Conservation (phyloP, 2,113 vertebrate species). For the Trachemys scripta region DNA sequence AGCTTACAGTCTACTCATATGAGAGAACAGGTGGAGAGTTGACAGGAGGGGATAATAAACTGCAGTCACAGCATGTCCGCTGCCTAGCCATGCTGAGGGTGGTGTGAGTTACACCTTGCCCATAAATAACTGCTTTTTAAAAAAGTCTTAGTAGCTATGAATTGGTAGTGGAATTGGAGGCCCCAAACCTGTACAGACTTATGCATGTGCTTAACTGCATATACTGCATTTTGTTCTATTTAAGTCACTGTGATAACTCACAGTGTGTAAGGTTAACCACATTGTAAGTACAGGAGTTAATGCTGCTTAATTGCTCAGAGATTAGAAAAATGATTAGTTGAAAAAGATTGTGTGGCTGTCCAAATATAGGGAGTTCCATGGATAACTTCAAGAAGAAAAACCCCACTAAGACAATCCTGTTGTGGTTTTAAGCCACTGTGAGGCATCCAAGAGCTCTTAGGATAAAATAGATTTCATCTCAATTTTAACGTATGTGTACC, state of each 20-base stretch:
- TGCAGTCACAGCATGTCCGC: constrained; percentile 40
- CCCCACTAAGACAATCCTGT: neutral
- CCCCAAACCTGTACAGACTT: neutral
- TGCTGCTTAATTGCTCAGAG: neutral
- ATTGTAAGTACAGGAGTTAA: neutral
- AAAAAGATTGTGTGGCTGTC: neutral
- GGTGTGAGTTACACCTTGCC: constrained; percentile 65
- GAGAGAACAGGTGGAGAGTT: constrained; percentile 49
- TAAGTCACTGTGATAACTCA: neutral
- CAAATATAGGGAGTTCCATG: neutral
- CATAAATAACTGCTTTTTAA: constrained; percentile 71
- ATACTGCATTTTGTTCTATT: neutral
- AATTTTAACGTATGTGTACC: neutral
- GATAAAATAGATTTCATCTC: neutral
- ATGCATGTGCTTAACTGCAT: neutral
- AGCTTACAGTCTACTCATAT: neutral
- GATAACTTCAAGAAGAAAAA: neutral
- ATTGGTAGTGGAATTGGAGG: neutral
- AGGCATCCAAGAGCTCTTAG: neutral
- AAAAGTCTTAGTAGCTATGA: constrained; percentile 54
- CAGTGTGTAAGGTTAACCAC: neutral
- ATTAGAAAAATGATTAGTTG: neutral
- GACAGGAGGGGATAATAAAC: constrained; percentile 10
- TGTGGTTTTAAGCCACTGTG: neutral
- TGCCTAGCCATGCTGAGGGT: constrained; percentile 60